A percentile compares a stretch with the other conserved stretches of the same genome.
Conservation (phyloP, 2,113 vertebrate genomes). For the Hemiscyllium ocellatum region DNA sequence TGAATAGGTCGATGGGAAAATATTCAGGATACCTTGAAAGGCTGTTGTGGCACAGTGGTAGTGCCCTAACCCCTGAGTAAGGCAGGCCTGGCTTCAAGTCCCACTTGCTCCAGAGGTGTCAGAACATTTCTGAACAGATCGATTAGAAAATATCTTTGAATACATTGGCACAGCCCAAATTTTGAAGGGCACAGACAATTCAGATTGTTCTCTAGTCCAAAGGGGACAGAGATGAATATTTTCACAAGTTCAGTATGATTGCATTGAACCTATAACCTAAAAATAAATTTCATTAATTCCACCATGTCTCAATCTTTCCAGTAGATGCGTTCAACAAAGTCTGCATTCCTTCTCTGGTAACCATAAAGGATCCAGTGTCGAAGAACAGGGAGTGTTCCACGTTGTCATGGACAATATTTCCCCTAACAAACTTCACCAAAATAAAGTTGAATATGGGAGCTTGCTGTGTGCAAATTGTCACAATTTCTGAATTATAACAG, state of each 20-base stretch:
- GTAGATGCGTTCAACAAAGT: background rate
- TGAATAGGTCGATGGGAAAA: no score
- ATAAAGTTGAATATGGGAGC: background rate
- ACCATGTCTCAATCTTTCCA: background rate
- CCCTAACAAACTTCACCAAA: background rate
- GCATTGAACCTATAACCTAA: background rate
- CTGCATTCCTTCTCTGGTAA: background rate
- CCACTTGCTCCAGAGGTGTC: no score
- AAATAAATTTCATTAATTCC: background rate
- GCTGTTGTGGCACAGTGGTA: no score
- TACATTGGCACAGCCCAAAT: background rate
- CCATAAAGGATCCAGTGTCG: background rate
- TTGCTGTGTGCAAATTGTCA: background rate
- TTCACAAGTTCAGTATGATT: background rate
- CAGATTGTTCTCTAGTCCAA: background rate
- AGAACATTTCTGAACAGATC: no score
- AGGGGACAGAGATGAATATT: background rate
- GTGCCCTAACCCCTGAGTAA: no score
- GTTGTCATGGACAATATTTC: background rate
- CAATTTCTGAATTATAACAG: background rate
- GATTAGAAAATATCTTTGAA: no score
- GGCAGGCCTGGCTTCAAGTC: no score
- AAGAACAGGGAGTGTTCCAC: background rate
- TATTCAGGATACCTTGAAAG: no score
- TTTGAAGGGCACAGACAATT: background rate